A percentile compares a stretch with the other conserved stretches of the same genome.
Conservation (phyloP, 2,888 invertebrate genomes). For the Pyrocoelia pectoralis region DNA sequence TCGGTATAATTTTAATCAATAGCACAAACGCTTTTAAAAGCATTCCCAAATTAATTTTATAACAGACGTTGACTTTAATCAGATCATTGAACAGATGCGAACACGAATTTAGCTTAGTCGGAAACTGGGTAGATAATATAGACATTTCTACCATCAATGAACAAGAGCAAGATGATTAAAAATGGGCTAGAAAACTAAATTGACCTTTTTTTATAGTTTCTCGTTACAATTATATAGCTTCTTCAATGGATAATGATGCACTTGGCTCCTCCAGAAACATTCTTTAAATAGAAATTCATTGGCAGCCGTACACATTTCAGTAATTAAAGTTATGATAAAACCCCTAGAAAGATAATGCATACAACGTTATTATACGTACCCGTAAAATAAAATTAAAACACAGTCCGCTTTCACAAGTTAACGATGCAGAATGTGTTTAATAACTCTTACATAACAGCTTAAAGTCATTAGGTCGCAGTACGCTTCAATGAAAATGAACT, state of each 20-base stretch:
- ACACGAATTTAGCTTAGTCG: conserved; percentile 17
- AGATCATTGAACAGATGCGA: conserved; percentile 23
- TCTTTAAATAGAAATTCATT: conserved; percentile 10
- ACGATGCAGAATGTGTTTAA: conserved; percentile 11
- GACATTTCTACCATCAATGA: conserved; percentile 1
- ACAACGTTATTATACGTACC: no score
- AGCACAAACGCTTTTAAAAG: conserved; percentile 16
- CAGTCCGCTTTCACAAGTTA: conserved; percentile 2
- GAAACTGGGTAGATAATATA: conserved; percentile 17
- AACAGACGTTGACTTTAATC: conserved; percentile 19
- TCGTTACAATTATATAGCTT: neutral
- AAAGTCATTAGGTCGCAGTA: conserved; percentile 20
- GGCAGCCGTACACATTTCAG: neutral
- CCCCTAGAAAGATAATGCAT: neutral
- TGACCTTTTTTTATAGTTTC: conserved; percentile 2
- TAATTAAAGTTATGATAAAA: neutral
- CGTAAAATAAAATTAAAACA: conserved; percentile 4
- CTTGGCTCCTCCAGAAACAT: neutral
- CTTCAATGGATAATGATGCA: conserved; percentile 2
- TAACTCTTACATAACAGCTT: conserved; percentile 17
- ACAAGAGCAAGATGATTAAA: neutral
- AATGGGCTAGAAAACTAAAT: conserved; percentile 1
- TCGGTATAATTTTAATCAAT: neutral
- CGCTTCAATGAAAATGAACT: conserved; percentile 29
- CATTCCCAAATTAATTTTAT: conserved; percentile 16